Evolutionary conservation across 2,888 invertebrate species (phyloP).

Genomic region (Macaria notata): DNA sequence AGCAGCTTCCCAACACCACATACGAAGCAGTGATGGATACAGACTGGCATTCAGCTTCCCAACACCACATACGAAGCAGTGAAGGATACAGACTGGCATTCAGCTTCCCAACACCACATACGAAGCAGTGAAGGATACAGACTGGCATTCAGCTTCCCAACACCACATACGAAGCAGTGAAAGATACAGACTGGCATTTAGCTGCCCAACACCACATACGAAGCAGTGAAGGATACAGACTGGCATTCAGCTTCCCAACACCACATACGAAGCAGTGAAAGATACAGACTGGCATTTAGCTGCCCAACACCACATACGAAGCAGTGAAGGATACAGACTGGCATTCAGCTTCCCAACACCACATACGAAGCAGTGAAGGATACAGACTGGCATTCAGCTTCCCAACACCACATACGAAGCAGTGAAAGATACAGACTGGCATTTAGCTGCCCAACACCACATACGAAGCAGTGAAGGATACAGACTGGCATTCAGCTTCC

Average conservation of each 20-base stretch:
- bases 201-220: too few species aligned
- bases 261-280: constrained; percentile 4
- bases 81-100: constrained; percentile 3
- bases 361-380: constrained; percentile 5
- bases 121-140: constrained; percentile 4
- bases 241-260: too few species aligned
- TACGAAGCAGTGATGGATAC: constrained; percentile 5
- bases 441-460: too few species aligned
- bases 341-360: too few species aligned
- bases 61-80: constrained; percentile 1
- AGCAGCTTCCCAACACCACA: too few species aligned
- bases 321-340: constrained; percentile 4
- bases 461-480: constrained; percentile 6
- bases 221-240: constrained; percentile 4
- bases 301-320: too few species aligned
- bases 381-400: neutral
- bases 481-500: neutral
- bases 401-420: too few species aligned
- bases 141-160: neutral
- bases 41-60: neutral
- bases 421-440: constrained; percentile 3
- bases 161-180: constrained; percentile 3
- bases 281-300: constrained; percentile 1
- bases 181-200: constrained; percentile 2
- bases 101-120: too few species aligned